Evolutionary conservation across 1,140 invertebrate species (phyloP).

Genomic region (Caenorhabditis briggsae): DNA sequence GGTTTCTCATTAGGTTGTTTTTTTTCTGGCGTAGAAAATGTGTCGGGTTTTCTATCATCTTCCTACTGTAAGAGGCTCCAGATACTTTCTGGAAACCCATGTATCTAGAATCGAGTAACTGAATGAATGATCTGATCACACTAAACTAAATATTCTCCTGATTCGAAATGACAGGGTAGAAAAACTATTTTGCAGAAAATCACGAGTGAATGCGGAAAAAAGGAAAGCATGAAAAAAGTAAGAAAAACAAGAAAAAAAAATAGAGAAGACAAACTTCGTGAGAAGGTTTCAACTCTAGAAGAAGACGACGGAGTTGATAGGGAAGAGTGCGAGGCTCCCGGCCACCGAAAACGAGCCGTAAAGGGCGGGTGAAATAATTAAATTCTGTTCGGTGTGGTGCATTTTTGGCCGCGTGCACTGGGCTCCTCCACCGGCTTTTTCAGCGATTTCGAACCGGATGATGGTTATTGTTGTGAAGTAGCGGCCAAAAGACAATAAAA

Average conservation of each 20-base stretch:
- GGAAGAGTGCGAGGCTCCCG: slow-evolving; percentile 41
- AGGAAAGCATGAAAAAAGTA: neutral
- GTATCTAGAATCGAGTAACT: too few relatives aligned
- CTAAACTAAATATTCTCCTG: too few relatives aligned
- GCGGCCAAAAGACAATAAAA: neutral
- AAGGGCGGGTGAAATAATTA: slow-evolving; percentile 50
- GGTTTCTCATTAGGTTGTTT: too few relatives aligned
- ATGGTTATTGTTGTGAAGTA: neutral
- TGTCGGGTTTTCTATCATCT: too few relatives aligned
- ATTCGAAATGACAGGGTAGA: neutral
- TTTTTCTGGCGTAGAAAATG: too few relatives aligned
- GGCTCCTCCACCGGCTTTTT: slow-evolving; percentile 27
- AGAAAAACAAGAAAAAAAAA: neutral
- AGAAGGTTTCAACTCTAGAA: neutral
- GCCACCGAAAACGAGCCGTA: slow-evolving; percentile 1
- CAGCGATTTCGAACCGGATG: neutral
- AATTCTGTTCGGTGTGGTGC: slow-evolving; percentile 53
- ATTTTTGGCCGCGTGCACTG: neutral
- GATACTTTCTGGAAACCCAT: too few relatives aligned
- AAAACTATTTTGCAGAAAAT: slow-evolving; percentile 28
- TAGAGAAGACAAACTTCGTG: slow-evolving; percentile 29
- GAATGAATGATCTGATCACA: too few relatives aligned
- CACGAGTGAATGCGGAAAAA: slow-evolving; percentile 19
- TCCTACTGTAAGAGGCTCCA: too few relatives aligned
- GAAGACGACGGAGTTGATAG: neutral